Percentiles rank a stretch among this genome's conserved stretches.
phyloP scores from a whole-genome alignment of 1,140 invertebrate genomes.

The Nebria ingens region DNA sequence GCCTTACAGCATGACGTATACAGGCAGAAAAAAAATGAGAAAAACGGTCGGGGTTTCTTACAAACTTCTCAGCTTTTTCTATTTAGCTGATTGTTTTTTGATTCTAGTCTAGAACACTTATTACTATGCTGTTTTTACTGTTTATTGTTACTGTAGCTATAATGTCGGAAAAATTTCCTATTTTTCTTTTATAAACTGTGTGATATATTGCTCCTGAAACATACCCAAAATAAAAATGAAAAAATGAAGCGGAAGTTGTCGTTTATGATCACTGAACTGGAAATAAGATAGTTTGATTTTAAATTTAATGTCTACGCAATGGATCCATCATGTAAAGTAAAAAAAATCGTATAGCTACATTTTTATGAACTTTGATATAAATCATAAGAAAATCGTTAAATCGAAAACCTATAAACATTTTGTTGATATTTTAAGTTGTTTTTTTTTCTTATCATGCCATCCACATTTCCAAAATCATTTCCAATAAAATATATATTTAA shows the following conservation, averaged over 20 bases:
- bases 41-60: background rate
- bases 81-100: background rate
- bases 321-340: too few species aligned
- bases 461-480: too few species aligned
- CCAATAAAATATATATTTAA: too few species aligned
- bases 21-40: too few species aligned
- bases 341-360: too few species aligned
- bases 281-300: background rate
- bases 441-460: too few species aligned
- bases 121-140: background rate
- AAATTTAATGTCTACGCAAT: background rate
- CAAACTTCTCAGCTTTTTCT: background rate
- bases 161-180: background rate
- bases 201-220: background rate
- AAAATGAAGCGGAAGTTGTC: background rate
- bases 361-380: too few species aligned
- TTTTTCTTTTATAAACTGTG: background rate
- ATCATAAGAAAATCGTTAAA: too few species aligned
- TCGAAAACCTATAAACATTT: too few species aligned
- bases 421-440: too few species aligned
- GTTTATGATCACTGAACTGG: background rate
- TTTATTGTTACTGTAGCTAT: background rate
- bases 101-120: conserved; percentile 6
- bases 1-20: background rate
- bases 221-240: too few species aligned